phyloP scores from a whole-genome alignment of 2,113 vertebrate genomes.

The Rattus norvegicus region GRCr8 NC_086030.1:33820001-33820500 shows the following conservation, averaged over 20 bases:
- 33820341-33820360: not conserved
- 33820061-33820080: not conserved
- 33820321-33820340: accelerated
- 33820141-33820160: too few species aligned
- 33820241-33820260: not conserved
- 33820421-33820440: accelerated
- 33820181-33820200: not conserved
- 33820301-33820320: not conserved
- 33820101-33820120: not conserved
- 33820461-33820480: accelerated
- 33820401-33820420: accelerated
- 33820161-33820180: not conserved
- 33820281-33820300: not conserved
- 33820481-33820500: not conserved
- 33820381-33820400: not conserved
- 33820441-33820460: too few species aligned
- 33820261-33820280: not conserved
- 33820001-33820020: not conserved
- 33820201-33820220: too few species aligned
- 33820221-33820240: not conserved
- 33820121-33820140: not conserved
- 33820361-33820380: accelerated
- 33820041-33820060: not conserved
- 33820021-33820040: not conserved
- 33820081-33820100: not conserved